Evolutionary conservation across 2,797 vertebrate genomes (phyloP).

Genomic region (Clarias pachynema): DNA sequence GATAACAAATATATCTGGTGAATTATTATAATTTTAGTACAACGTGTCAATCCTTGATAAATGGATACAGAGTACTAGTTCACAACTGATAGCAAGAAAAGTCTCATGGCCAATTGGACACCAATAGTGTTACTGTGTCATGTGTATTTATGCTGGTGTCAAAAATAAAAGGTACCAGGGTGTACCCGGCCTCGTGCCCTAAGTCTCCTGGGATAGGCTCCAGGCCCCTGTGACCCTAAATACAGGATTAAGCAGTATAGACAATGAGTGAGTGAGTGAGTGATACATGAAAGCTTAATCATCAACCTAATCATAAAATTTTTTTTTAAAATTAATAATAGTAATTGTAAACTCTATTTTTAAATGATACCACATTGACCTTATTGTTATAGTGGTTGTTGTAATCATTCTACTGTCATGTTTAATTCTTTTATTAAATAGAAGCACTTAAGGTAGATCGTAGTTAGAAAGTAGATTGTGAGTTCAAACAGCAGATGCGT

Average conservation of each 20-base stretch:
- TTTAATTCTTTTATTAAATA: neutral
- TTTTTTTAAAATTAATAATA: neutral
- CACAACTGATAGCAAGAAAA: neutral
- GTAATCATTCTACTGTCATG: neutral
- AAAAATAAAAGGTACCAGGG: neutral
- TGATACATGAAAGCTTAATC: neutral
- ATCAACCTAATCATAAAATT: neutral
- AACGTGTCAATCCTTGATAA: constrained; percentile 19
- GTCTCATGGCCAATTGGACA: constrained; percentile 12
- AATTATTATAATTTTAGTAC: constrained; percentile 19
- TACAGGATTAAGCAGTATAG: too few species aligned
- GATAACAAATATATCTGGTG: constrained; percentile 6
- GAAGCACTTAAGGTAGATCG: neutral
- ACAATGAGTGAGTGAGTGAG: too few species aligned
- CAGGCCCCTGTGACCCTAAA: too few species aligned
- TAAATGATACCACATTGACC: neutral
- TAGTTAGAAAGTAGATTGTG: neutral
- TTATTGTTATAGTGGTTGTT: neutral
- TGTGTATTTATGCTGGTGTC: constrained; percentile 5
- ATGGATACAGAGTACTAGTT: constrained; percentile 6
- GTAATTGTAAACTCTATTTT: neutral
- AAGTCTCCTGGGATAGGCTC: too few species aligned
- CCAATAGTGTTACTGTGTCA: constrained; percentile 13
- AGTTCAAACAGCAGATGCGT: neutral
- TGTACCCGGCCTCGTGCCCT: too few species aligned